Evolutionary conservation across 2,113 vertebrate species (phyloP), one percentile per base, ranked within the genome.

Genomic region (Microtus pennsylvanicus): DNA sequence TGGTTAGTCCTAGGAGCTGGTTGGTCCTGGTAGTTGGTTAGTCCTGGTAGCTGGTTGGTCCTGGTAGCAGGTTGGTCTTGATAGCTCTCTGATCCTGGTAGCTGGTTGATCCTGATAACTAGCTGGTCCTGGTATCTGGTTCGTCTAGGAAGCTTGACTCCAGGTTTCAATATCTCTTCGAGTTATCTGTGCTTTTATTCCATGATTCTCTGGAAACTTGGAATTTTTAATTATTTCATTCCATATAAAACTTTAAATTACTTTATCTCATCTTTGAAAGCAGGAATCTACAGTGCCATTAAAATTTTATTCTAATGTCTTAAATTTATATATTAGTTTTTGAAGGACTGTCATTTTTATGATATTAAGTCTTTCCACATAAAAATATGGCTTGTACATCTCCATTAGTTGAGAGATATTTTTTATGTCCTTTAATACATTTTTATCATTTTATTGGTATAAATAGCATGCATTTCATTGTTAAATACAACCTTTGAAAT

Each of bases 161-260:
- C 50, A n/a, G 38, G 22, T 77, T 91, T 93, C 47, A 70, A 13
- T 1, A 4, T n/a, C 63, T 75, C 10, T 52, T n/a, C 47, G 65
- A 24, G 13, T 45, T 50, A 55, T 52, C 74, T 89, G 33, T 74
- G 45, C 47, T 80, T 90, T 45, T 19, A 63, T 58, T 26, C 47
- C 75, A 9, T 52, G 77, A 28, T 55, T 92, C 74, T 11, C 67
- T 55, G 35, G 74, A 65, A n/a, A 45, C 65, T 87, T 58, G 28
- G 74, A 80, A 89, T 69, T 52, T 45, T n/a, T 47, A 89, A 95
- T 87, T 74, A n/a, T 81, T 63, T 92, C 89, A 80, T 58, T 38
- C 81, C 52, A 65, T 21, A 72, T 77, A 65, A 88, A 93, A 93
- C 28, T 77, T 83, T 33, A 82, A 88, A 93, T 93, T 65, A 91